A percentile compares a stretch with the other conserved stretches of the same genome.
These are phyloP conservation scores for Thymelicus acteon DNA, from an alignment of 2,888 invertebrate genomes.

Conservation along the genomic window DNA sequence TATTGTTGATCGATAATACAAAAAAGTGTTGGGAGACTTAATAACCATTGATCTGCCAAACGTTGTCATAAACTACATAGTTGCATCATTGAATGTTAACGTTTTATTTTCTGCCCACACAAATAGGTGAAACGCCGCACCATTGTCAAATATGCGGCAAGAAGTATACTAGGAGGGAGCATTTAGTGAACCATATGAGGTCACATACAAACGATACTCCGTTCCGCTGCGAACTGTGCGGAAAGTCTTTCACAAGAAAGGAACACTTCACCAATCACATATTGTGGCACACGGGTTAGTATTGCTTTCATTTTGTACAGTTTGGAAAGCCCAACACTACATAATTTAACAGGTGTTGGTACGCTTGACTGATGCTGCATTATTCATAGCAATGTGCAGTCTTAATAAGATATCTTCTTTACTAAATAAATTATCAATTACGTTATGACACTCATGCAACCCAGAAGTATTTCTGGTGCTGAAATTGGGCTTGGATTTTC, in stretches of 20 bases:
- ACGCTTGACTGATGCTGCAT: neutral
- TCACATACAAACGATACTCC: constrained; percentile 95
- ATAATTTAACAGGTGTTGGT: neutral
- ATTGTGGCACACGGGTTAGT: constrained; percentile 92
- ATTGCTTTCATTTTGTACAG: constrained; percentile 54
- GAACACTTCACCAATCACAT: constrained; percentile 96
- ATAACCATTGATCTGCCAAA: constrained; percentile 37
- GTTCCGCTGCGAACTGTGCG: constrained; percentile 94
- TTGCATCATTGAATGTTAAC: constrained; percentile 84
- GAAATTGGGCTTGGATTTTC: neutral
- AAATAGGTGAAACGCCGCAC: constrained; percentile 92
- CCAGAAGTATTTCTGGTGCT: too few relatives aligned
- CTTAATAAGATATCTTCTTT: too few relatives aligned
- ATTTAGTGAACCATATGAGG: constrained; percentile 94
- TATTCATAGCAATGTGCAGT: too few relatives aligned
- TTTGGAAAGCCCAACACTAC: neutral
- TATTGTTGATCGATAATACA: neutral
- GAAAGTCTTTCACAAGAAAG: constrained; percentile 94
- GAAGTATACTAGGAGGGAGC: constrained; percentile 95
- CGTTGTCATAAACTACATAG: constrained; percentile 67
- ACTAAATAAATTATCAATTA: too few relatives aligned
- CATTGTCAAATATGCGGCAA: constrained; percentile 94
- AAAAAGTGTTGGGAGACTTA: constrained; percentile 40
- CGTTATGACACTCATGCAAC: too few relatives aligned
- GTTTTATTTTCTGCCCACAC: constrained; percentile 78